Base-by-base conservation (phyloP, 2,113 vertebrate genomes). In the Megaceryle maxima region DNA sequence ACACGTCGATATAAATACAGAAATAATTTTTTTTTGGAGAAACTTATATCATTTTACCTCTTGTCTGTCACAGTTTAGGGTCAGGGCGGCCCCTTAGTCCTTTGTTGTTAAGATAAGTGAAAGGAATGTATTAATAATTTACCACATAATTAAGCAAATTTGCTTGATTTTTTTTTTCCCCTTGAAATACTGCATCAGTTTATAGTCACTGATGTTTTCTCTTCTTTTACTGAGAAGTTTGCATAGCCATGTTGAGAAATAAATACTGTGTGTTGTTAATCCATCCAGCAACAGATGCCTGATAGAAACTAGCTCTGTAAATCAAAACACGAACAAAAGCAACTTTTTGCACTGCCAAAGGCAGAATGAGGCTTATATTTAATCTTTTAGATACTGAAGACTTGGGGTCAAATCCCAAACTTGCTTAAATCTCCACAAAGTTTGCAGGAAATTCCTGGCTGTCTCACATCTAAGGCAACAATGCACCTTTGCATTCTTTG, bases 241-340 rank as follows among this genome's bases (percentile, higher is more conserved):
- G 88, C 57, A 93, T 26, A 72, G 68, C 76, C 83, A 78, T 25
- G 73, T 81, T 1, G 44, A 69, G 94, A 97, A 92, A 94, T 93
- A 96, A 96, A 95, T 92, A 84, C 83, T 87, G 39, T 2, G 11
- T 73, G 90, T 11, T 88, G 87, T 95, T 96, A 87, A 93, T 96
- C 95, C 88, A 93, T 93, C 83, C 86, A 94, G 86, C 86, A 96
- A 73, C 94, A 96, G 96, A 93, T 94, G 81, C 59, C 88, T 95
- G 91, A 92, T 62, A 66, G 80, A 78, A 62, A 92, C 92, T 82
- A n/a, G 2, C 69, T 85, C 88, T 7, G 28, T 94, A 96, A 96
- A 96, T 95, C 86, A 96, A 86, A 95, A n/a, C 73, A 60, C 2
- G 72, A 95, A 86, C 83, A 93, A 95, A 91, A 95, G 81, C 88